Evolutionary conservation across 1,140 invertebrate species (phyloP).

Genomic region (Alviniconcha marisindica): DNA sequence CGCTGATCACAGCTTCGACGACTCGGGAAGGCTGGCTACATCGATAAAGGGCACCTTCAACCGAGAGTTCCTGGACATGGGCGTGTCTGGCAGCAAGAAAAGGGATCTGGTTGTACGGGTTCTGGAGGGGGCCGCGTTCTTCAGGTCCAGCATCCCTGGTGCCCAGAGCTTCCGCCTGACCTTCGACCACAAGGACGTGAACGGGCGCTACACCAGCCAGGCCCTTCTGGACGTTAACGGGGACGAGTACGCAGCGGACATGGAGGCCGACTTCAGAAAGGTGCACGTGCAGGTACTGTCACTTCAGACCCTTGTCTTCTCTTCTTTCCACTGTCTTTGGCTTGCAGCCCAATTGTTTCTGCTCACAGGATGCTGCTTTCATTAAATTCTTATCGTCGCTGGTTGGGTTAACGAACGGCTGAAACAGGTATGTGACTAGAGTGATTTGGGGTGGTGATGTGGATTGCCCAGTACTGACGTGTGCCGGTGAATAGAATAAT

Average conservation of each 20-base stretch:
- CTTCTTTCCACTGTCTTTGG: too few relatives aligned
- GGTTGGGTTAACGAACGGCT: not conserved
- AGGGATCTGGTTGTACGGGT: slow-evolving; percentile 3
- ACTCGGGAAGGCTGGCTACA: not conserved
- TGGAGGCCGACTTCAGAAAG: slow-evolving; percentile 28
- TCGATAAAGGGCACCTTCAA: slow-evolving; percentile 9
- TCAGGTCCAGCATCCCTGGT: slow-evolving; percentile 26
- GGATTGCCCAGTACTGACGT: too few relatives aligned
- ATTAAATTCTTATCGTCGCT: not conserved
- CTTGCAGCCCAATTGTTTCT: not conserved
- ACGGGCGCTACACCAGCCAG: slow-evolving; percentile 4
- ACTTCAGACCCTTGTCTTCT: too few relatives aligned
- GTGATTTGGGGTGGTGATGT: too few relatives aligned
- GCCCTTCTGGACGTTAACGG: slow-evolving; percentile 25
- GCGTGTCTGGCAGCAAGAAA: slow-evolving; percentile 21
- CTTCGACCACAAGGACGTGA: slow-evolving; percentile 32
- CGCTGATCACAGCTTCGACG: not conserved
- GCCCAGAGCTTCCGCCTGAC: not conserved
- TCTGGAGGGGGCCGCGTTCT: not conserved
- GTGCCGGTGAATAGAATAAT: too few relatives aligned
- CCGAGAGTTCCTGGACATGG: slow-evolving; percentile 5
- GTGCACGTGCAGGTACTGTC: slow-evolving; percentile 21
- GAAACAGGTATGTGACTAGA: too few relatives aligned
- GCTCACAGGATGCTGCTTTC: not conserved
- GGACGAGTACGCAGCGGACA: slow-evolving; percentile 25